These are phyloP conservation scores for Agonopterix arenella DNA, from an alignment of 2,888 invertebrate species.

Conservation along the genomic window DNA sequence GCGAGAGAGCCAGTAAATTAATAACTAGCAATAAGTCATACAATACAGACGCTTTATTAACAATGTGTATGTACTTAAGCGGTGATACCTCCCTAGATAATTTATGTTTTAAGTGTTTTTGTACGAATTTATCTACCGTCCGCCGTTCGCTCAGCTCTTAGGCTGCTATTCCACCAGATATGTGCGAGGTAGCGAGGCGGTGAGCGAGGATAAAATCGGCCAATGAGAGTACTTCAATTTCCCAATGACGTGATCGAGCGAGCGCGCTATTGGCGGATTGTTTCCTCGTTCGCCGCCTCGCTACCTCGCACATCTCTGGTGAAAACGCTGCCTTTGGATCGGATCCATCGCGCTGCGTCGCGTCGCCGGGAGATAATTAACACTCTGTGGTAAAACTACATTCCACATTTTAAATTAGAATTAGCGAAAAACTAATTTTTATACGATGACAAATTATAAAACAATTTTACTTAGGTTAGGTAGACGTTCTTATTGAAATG, in stretches of 20 bases:
- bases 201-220: too few species aligned
- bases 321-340: too few species aligned
- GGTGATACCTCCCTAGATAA: constrained; percentile 3
- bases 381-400: neutral
- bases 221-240: too few species aligned
- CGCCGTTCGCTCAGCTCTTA: too few species aligned
- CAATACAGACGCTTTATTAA: constrained; percentile 4
- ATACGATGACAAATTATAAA: constrained; percentile 6
- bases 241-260: too few species aligned
- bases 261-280: too few species aligned
- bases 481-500: constrained; percentile 3
- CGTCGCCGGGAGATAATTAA: too few species aligned
- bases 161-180: too few species aligned
- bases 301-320: too few species aligned
- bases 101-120: constrained; percentile 1
- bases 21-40: constrained; percentile 20
- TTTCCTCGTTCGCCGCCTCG: too few species aligned
- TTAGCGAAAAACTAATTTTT: neutral
- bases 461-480: constrained; percentile 3
- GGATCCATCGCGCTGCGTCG: too few species aligned
- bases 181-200: too few species aligned
- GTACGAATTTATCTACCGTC: neutral
- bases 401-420: neutral
- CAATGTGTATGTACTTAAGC: constrained; percentile 17
- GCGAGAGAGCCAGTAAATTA: neutral